These are phyloP conservation scores for Limulus polyphemus DNA, from an alignment of 2,888 invertebrate genomes.

Conservation along the genomic window DNA sequence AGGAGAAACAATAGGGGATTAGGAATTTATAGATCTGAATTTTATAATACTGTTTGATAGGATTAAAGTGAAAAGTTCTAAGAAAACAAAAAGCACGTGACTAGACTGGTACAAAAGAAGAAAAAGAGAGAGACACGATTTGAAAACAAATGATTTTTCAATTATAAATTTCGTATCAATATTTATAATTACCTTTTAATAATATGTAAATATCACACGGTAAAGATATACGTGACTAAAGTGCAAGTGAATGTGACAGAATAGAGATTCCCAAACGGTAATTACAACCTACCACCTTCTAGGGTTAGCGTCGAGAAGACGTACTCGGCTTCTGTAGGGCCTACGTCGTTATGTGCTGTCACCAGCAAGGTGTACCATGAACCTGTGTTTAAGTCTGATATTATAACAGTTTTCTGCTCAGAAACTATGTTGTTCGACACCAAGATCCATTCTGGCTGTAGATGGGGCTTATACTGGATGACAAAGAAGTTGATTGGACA, in stretches of 20 bases:
- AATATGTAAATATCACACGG: too few species aligned
- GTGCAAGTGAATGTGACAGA: neutral
- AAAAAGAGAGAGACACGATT: too few species aligned
- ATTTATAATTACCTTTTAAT: too few species aligned
- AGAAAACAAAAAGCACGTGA: neutral
- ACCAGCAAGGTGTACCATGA: constrained; percentile 39
- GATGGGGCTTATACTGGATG: constrained; percentile 22
- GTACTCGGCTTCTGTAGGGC: constrained; percentile 37
- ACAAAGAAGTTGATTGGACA: constrained; percentile 25
- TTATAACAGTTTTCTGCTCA: constrained; percentile 21
- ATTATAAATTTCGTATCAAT: too few species aligned
- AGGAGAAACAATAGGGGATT: neutral
- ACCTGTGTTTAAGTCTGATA: constrained; percentile 34
- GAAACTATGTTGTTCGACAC: constrained; percentile 21
- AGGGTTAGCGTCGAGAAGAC: constrained; percentile 36
- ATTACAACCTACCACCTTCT: constrained; percentile 33
- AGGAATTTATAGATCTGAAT: neutral
- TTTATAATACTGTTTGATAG: neutral
- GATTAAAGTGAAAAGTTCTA: neutral
- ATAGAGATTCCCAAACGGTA: neutral
- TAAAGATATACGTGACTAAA: neutral
- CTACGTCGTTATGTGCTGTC: constrained; percentile 38
- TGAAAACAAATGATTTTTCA: too few species aligned
- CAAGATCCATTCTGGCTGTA: constrained; percentile 17
- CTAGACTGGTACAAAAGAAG: too few species aligned